Evolutionary conservation across 1,140 invertebrate genomes (phyloP).

Genomic region (Drosophila sucinea): DNA sequence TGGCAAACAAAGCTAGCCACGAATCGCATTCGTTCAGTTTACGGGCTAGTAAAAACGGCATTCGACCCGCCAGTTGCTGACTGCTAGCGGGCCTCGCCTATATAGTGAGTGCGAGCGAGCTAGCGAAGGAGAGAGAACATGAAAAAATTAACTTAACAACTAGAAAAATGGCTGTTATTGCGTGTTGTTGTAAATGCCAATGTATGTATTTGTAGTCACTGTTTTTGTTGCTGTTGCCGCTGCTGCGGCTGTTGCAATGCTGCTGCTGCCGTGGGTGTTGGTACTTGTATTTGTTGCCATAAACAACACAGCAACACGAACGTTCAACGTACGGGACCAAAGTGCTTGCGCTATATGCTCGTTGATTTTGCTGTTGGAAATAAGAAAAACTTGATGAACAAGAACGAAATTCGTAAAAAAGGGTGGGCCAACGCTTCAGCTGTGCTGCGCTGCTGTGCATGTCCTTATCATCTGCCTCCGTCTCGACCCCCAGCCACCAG

Average conservation of each 20-base stretch:
- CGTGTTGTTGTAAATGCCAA: conserved; percentile 82
- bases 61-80: conserved; percentile 42
- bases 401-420: conserved; percentile 68
- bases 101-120: conserved; percentile 28
- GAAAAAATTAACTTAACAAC: conserved; percentile 83
- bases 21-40: conserved; percentile 61
- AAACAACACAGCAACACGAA: conserved; percentile 67
- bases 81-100: conserved; percentile 22
- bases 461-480: conserved; percentile 45
- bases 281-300: conserved; percentile 75
- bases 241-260: conserved; percentile 39
- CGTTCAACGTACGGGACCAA: conserved; percentile 54
- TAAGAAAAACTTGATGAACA: conserved; percentile 80
- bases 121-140: conserved; percentile 71
- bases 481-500: background rate
- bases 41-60: conserved; percentile 19
- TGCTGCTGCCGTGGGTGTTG: conserved; percentile 59
- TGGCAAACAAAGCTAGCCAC: conserved; percentile 51
- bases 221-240: conserved; percentile 56
- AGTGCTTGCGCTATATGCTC: conserved; percentile 57
- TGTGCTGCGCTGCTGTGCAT: conserved; percentile 25
- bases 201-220: conserved; percentile 77
- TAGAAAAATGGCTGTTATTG: conserved; percentile 83
- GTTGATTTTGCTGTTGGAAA: conserved; percentile 58
- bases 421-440: conserved; percentile 63